phyloP scores from a whole-genome alignment of 2,797 vertebrate genomes.

The Sebastolobus altivelis region DNA sequence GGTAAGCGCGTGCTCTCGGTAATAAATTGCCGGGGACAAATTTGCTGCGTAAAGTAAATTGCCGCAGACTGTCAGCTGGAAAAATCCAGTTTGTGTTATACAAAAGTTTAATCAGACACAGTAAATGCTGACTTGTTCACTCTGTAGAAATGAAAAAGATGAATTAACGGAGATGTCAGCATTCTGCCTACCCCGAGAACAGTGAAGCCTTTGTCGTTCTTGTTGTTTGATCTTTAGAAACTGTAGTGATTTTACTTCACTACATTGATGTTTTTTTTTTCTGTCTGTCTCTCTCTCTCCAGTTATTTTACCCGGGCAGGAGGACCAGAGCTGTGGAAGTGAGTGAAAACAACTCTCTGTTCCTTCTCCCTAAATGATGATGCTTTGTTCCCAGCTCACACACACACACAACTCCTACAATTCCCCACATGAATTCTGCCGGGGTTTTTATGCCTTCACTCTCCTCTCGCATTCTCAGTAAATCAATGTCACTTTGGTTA shows the following conservation, averaged over 20 bases:
- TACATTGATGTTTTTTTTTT: constrained; percentile 2
- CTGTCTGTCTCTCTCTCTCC: constrained; percentile 32
- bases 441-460: constrained; percentile 6
- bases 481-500: constrained; percentile 1
- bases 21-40: background rate
- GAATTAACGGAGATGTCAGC: constrained; percentile 48
- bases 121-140: constrained; percentile 44
- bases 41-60: background rate
- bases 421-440: constrained; percentile 1
- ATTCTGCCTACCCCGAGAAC: constrained; percentile 16
- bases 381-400: background rate
- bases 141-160: constrained; percentile 49
- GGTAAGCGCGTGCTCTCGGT: constrained; percentile 74
- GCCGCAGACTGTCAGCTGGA: constrained; percentile 16
- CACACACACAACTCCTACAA: background rate
- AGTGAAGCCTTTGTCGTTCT: constrained; percentile 19
- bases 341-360: constrained; percentile 59
- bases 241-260: constrained; percentile 13
- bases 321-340: constrained; percentile 91
- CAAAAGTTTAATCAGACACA: constrained; percentile 31
- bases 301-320: constrained; percentile 92
- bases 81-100: constrained; percentile 1
- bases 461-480: constrained; percentile 3
- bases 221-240: constrained; percentile 40
- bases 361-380: background rate